Evolutionary conservation across 2,797 vertebrate species (phyloP).

Genomic region (Takifugu ocellatus): DNA sequence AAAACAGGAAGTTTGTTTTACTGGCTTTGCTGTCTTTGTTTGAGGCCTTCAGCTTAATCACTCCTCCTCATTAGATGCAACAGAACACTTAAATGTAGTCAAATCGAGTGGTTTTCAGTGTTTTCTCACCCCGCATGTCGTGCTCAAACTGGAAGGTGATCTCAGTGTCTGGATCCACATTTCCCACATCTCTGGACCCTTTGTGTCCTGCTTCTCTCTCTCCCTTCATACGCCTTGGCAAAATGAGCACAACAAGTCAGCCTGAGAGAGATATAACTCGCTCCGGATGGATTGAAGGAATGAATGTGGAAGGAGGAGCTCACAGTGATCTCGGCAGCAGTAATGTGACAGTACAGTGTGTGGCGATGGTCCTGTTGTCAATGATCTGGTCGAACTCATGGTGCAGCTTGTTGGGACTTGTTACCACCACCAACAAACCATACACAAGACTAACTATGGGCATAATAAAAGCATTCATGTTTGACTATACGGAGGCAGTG

Average conservation of each 20-base stretch:
- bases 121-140: conserved; percentile 37
- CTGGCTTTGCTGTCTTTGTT: too few relatives aligned
- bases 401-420: conserved; percentile 60
- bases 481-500: background rate
- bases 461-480: background rate
- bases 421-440: conserved; percentile 62
- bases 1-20: background rate
- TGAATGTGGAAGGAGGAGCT: conserved; percentile 20
- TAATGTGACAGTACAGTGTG: conserved; percentile 66
- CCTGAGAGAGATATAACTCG: background rate
- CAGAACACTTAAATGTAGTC: background rate
- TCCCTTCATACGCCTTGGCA: conserved; percentile 60
- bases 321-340: conserved; percentile 69
- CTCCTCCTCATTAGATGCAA: too few relatives aligned
- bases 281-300: background rate
- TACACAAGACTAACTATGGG: background rate
- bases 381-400: conserved; percentile 70
- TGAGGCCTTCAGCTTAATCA: too few relatives aligned
- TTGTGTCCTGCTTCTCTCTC: conserved; percentile 63
- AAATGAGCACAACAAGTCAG: conserved; percentile 1
- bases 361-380: conserved; percentile 64
- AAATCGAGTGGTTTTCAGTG: background rate
- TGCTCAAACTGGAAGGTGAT: conserved; percentile 72
- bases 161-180: conserved; percentile 62
- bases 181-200: conserved; percentile 66